These are phyloP conservation scores for Pipistrellus pipistrellus DNA, from an alignment of 2,797 vertebrate species.

Conservation along the genomic window DNA sequence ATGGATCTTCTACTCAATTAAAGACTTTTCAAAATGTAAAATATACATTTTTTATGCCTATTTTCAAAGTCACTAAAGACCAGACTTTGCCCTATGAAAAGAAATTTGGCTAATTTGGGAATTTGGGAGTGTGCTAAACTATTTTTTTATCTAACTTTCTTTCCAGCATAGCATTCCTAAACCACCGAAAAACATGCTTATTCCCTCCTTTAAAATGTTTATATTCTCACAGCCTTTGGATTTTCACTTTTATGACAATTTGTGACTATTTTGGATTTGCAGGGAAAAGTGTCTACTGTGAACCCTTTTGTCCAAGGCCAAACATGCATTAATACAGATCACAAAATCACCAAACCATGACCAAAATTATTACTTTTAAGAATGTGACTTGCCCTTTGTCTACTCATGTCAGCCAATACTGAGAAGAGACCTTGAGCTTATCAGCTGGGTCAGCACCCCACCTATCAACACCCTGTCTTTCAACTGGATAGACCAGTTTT, in stretches of 20 bases:
- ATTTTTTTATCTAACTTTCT: slow-evolving; percentile 77
- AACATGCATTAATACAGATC: neutral
- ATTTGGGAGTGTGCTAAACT: slow-evolving; percentile 68
- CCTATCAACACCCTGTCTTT: neutral
- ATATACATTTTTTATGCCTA: slow-evolving; percentile 68
- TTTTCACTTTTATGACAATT: slow-evolving; percentile 25
- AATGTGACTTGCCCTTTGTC: neutral
- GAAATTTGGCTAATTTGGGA: slow-evolving; percentile 71
- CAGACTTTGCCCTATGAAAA: slow-evolving; percentile 69
- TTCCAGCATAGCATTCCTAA: slow-evolving; percentile 68
- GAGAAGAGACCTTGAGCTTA: neutral
- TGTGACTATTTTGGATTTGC: neutral
- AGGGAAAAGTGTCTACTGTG: neutral
- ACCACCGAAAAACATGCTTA: slow-evolving; percentile 31
- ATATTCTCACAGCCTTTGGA: slow-evolving; percentile 34
- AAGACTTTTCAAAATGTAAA: slow-evolving; percentile 76
- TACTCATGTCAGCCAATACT: neutral
- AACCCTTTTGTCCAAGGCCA: slow-evolving; percentile 20
- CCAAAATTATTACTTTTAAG: neutral
- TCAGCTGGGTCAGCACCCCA: neutral
- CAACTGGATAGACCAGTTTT: neutral
- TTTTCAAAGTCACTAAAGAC: slow-evolving; percentile 77
- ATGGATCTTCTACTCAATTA: slow-evolving; percentile 71
- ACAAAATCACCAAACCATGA: neutral
- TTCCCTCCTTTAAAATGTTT: neutral